A percentile compares a stretch with the other conserved stretches of the same genome.
Evolutionary conservation across 2,888 invertebrate genomes (phyloP).

Genomic region (Deladenus siricidicola): DNA sequence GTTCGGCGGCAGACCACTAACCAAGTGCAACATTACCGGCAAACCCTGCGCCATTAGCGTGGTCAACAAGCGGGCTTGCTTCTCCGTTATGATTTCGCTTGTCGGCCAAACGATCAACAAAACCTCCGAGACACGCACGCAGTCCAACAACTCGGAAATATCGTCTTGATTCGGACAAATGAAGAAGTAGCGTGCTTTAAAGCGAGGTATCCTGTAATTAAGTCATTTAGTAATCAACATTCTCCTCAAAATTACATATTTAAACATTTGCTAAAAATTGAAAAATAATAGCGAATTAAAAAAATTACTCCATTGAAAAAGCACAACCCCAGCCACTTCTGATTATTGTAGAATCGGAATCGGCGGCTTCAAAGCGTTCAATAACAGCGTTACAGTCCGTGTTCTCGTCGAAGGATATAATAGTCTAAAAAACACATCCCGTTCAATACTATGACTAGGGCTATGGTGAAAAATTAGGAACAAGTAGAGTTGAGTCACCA

Average conservation of each 20-base stretch:
- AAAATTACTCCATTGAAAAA: conserved; percentile 27
- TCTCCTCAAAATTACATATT: neutral
- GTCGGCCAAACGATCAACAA: conserved; percentile 67
- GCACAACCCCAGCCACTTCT: conserved; percentile 15
- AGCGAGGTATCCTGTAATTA: conserved; percentile 36
- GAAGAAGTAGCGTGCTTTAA: conserved; percentile 42
- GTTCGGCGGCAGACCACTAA: conserved; percentile 36
- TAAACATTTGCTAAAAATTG: neutral
- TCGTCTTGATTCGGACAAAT: conserved; percentile 34
- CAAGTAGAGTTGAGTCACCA: too few species aligned
- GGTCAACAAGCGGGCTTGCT: conserved; percentile 37
- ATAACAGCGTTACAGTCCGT: conserved; percentile 28
- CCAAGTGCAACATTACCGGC: conserved; percentile 57
- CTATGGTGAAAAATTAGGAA: too few species aligned
- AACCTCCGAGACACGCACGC: conserved; percentile 67
- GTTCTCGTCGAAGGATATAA: conserved; percentile 37
- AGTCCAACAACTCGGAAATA: conserved; percentile 40
- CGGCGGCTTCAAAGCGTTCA: conserved; percentile 19
- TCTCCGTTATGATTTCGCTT: conserved; percentile 24
- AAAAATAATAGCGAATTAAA: neutral
- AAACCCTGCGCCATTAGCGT: conserved; percentile 54
- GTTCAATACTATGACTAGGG: too few species aligned
- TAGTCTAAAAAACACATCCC: too few species aligned
- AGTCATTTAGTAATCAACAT: neutral
- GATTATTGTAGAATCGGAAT: conserved; percentile 8